phyloP scores from a whole-genome alignment of 2,113 vertebrate species.

The Eidolon helvum region DNA sequence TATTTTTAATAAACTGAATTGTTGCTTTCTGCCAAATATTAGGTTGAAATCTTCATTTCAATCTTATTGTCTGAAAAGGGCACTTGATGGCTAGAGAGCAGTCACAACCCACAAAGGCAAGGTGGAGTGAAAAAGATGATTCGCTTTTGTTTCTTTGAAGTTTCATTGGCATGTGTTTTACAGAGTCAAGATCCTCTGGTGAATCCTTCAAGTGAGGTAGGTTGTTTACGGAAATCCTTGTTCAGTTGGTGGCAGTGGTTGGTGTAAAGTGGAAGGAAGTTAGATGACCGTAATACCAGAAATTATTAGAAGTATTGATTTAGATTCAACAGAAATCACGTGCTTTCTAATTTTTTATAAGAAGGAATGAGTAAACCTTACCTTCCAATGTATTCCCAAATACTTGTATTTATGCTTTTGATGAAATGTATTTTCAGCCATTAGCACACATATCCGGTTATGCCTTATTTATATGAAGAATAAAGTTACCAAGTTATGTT shows the following conservation, averaged over 20 bases:
- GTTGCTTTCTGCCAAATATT: conserved; percentile 33
- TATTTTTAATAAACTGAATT: neutral
- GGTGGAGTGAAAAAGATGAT: neutral
- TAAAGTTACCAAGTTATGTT: conserved; percentile 46
- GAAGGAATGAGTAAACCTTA: neutral
- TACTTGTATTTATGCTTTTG: conserved; percentile 34
- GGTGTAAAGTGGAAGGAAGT: neutral
- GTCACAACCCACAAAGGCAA: neutral
- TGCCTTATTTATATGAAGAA: conserved; percentile 62
- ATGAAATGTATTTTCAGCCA: conserved; percentile 46
- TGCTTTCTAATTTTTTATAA: neutral
- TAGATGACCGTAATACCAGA: neutral
- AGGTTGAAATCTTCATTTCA: neutral
- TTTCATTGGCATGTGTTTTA: neutral
- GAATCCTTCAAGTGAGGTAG: neutral
- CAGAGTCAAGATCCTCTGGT: neutral
- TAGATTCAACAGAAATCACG: neutral
- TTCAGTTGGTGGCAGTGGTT: neutral
- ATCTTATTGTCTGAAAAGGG: neutral
- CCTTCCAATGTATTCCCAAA: neutral
- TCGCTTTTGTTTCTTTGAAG: neutral
- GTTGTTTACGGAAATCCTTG: neutral
- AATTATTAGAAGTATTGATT: neutral
- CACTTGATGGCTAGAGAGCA: neutral
- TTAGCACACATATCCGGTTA: conserved; percentile 40